Percentiles rank a stretch among this genome's conserved stretches.
Evolutionary conservation across 30 jellyfish, hydroid and myxozoan genomes (phyloP).

Genomic region (Chrysaora quinquecirrha): DNA sequence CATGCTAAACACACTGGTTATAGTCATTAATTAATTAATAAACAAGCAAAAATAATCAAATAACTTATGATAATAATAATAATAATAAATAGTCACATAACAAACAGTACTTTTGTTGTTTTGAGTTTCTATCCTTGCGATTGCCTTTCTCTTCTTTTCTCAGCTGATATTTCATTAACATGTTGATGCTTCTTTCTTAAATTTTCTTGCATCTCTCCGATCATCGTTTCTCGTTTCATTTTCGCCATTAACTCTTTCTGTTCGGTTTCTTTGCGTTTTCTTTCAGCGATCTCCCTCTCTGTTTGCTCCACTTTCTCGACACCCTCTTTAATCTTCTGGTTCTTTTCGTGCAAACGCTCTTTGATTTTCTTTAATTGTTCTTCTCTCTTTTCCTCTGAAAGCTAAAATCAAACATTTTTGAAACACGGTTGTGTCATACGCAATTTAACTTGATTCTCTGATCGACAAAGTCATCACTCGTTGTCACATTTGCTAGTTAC

Average conservation of each 20-base stretch:
- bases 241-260: constrained; percentile 47
- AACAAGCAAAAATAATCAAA: too few relatives aligned
- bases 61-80: too few relatives aligned
- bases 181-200: constrained; percentile 32
- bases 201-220: constrained; percentile 9
- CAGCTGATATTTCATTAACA: constrained; percentile 6
- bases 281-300: constrained; percentile 37
- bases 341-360: constrained; percentile 38
- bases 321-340: constrained; percentile 25
- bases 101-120: too few relatives aligned
- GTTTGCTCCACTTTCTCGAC: constrained; percentile 44
- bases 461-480: too few relatives aligned
- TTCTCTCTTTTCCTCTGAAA: constrained; percentile 46
- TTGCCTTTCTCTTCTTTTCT: constrained; percentile 52
- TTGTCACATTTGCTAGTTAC: too few relatives aligned
- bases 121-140: constrained; percentile 49
- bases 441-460: too few relatives aligned
- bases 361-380: constrained; percentile 22
- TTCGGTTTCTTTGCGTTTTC: constrained; percentile 33
- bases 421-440: too few relatives aligned
- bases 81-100: too few relatives aligned
- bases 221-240: constrained; percentile 29
- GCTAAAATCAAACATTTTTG: constrained; percentile 7
- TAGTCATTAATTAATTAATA: too few relatives aligned
- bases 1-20: too few relatives aligned